Evolutionary conservation across 2,797 vertebrate species (phyloP).

Genomic region (Manis crassicaudata): DNA sequence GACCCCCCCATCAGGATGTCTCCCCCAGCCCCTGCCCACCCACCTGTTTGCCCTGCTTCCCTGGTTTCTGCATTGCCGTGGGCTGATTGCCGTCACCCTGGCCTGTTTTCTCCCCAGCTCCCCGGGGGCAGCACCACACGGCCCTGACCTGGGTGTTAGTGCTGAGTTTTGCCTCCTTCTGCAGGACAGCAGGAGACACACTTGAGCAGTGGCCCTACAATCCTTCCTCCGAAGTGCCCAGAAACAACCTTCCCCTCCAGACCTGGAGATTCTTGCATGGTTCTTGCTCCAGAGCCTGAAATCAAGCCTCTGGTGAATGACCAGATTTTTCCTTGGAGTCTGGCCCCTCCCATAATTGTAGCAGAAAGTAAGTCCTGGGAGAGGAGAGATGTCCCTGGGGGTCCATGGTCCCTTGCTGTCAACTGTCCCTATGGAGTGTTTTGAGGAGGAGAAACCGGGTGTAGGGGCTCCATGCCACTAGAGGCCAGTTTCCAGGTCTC

Average conservation of each 20-base stretch:
- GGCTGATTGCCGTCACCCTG: neutral
- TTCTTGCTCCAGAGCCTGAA: neutral
- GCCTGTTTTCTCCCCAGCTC: neutral
- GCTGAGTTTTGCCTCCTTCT: neutral
- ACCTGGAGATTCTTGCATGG: neutral
- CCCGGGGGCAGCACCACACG: neutral
- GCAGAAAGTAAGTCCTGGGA: neutral
- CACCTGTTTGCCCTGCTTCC: rapidly evolving
- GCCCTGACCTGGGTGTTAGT: neutral
- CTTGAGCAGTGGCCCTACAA: neutral
- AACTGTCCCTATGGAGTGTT: neutral
- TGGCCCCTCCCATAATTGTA: too few species aligned
- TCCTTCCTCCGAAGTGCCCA: neutral
- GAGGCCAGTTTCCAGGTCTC: neutral
- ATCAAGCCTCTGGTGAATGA: neutral
- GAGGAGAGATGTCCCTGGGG: neutral
- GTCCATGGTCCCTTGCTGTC: too few species aligned
- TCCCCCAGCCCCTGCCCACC: neutral
- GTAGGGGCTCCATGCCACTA: too few species aligned
- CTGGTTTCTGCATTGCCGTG: neutral
- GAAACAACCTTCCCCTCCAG: neutral
- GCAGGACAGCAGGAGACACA: neutral
- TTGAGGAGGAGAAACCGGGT: neutral
- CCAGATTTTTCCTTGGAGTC: neutral
- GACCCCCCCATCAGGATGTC: rapidly evolving